These are phyloP conservation scores for Hephaestus fuliginosus DNA, from an alignment of 2,797 vertebrate genomes.

Conservation along the genomic window DNA sequence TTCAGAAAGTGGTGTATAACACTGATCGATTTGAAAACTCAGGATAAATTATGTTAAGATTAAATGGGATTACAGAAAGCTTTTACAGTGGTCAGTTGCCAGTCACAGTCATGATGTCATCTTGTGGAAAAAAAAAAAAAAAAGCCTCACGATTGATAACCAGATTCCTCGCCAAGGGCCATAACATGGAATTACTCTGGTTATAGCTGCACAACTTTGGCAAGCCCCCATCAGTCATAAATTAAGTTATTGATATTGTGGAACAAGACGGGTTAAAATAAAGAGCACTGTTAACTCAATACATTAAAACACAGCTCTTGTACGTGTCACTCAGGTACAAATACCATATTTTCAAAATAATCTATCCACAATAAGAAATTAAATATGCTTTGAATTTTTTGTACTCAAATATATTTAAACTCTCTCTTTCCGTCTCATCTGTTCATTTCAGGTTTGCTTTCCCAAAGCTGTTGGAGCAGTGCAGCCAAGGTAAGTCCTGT, in stretches of 20 bases:
- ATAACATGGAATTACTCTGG: constrained; percentile 50
- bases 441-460: constrained; percentile 89
- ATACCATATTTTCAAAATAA: not conserved
- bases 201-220: constrained; percentile 43
- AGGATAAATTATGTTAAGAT: constrained; percentile 58
- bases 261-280: constrained; percentile 15
- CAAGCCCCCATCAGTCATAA: constrained; percentile 34
- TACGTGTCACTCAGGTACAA: not conserved
- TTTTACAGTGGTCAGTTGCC: constrained; percentile 63
- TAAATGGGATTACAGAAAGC: constrained; percentile 70
- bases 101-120: constrained; percentile 63
- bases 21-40: constrained; percentile 62
- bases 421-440: not conserved
- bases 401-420: not conserved
- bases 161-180: constrained; percentile 12
- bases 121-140: constrained; percentile 61
- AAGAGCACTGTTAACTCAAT: constrained; percentile 4
- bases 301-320: constrained; percentile 1
- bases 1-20: constrained; percentile 50
- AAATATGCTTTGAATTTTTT: not conserved
- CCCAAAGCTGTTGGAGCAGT: constrained; percentile 97
- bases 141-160: constrained; percentile 49
- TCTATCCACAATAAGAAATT: not conserved
- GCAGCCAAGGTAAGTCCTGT: constrained; percentile 91
- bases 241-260: constrained; percentile 35